Conservation (phyloP, 1,140 invertebrate genomes). For the Bombus pyrosoma region DNA sequence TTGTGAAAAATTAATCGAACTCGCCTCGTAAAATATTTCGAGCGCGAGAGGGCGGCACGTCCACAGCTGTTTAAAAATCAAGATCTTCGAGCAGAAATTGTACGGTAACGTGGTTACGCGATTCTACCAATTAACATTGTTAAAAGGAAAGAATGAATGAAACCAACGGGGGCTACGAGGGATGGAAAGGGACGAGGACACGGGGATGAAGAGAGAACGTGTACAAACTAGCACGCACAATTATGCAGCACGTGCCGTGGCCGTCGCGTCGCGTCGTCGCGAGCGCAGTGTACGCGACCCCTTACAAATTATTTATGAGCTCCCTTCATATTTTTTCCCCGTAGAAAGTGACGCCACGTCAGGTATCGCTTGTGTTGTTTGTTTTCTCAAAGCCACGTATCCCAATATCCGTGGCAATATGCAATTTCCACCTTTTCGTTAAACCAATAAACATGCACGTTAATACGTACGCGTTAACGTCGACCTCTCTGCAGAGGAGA, state of each 20-base stretch:
- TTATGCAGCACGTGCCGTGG: constrained; percentile 76
- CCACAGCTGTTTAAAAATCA: background rate
- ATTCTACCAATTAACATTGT: background rate
- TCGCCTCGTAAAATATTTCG: background rate
- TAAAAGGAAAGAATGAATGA: background rate
- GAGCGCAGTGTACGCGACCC: constrained; percentile 62
- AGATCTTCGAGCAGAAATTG: background rate
- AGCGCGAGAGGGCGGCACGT: too few species aligned
- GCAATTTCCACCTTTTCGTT: background rate
- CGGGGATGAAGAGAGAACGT: constrained; percentile 44
- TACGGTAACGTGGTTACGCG: background rate
- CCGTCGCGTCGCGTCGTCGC: constrained; percentile 33
- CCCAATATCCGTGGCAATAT: background rate
- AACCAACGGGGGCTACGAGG: background rate
- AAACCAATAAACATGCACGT: background rate
- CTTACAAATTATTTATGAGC: constrained; percentile 80
- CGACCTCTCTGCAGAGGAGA: too few species aligned
- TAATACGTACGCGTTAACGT: background rate
- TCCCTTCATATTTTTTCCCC: constrained; percentile 75
- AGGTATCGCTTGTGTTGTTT: constrained; percentile 26
- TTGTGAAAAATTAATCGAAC: background rate
- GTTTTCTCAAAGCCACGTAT: background rate
- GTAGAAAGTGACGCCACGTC: constrained; percentile 44
- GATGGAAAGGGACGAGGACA: background rate
- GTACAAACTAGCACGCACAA: constrained; percentile 69